phyloP scores from a whole-genome alignment of 2,797 vertebrate genomes.

The Thamnophis elegans region DNA sequence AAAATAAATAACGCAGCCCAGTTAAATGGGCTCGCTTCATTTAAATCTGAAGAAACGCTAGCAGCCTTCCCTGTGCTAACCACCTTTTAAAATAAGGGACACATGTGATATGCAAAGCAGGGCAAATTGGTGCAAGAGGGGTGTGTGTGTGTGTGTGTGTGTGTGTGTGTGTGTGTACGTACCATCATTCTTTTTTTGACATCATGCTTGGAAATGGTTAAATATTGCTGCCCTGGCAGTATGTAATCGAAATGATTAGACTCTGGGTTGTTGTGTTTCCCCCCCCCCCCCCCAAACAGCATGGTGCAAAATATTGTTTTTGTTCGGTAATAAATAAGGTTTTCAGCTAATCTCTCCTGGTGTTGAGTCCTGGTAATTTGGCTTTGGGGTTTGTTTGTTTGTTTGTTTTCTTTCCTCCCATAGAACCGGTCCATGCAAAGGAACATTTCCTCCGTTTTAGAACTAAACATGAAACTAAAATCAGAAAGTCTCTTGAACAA shows the following conservation, averaged over 20 bases:
- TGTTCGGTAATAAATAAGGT: constrained; percentile 22
- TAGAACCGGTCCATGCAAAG: too few species aligned
- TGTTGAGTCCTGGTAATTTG: constrained; percentile 7
- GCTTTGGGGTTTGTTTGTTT: rapidly evolving
- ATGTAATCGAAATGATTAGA: constrained; percentile 71
- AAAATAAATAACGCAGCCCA: constrained; percentile 26
- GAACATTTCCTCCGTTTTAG: too few species aligned
- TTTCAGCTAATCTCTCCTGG: neutral
- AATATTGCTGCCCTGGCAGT: constrained; percentile 49
- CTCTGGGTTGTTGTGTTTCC: constrained; percentile 44
- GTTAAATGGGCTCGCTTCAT: constrained; percentile 51
- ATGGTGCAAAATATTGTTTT: constrained; percentile 71
- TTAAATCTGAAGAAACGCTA: constrained; percentile 52
- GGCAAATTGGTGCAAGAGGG: constrained; percentile 33
- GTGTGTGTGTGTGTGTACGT: too few species aligned
- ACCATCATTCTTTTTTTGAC: constrained; percentile 44
- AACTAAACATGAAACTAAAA: too few species aligned
- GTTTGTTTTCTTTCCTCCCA: neutral
- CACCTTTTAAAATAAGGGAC: constrained; percentile 57
- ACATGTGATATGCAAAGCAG: constrained; percentile 63
- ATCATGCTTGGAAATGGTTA: constrained; percentile 53
- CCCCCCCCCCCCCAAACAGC: constrained; percentile 45
- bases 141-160: too few species aligned
- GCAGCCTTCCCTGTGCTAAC: constrained; percentile 36
- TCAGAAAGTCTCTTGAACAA: too few species aligned